Percentiles rank a stretch among this genome's conserved stretches.
phyloP scores from a whole-genome alignment of 2,113 vertebrate genomes.

The Oplegnathus fasciatus region DNA sequence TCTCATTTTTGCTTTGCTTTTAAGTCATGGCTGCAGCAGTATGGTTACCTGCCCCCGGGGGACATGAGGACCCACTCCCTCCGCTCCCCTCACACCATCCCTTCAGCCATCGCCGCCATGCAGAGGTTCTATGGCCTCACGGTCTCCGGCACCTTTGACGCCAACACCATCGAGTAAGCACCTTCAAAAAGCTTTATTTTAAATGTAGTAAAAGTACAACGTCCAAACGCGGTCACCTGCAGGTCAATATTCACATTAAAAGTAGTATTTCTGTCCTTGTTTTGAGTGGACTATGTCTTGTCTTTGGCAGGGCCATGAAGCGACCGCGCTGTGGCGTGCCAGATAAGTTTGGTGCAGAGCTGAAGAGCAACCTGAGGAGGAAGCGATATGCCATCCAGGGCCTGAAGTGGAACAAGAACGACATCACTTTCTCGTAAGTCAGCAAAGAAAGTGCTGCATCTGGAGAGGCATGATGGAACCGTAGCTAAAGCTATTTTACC shows the following conservation, averaged over 20 bases:
- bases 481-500: neutral
- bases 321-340: conserved; percentile 92
- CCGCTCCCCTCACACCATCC: conserved; percentile 89
- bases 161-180: conserved; percentile 87
- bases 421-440: conserved; percentile 92
- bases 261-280: neutral
- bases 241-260: neutral
- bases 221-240: neutral
- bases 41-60: conserved; percentile 94
- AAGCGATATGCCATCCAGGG: conserved; percentile 92
- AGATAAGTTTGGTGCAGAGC: conserved; percentile 92
- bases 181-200: conserved; percentile 1
- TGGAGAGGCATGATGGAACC: neutral
- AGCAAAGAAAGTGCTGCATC: neutral
- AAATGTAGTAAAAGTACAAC: neutral
- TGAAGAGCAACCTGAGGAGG: conserved; percentile 92
- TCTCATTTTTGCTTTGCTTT: conserved; percentile 13
- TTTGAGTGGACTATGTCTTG: conserved; percentile 19
- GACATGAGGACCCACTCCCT: conserved; percentile 90
- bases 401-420: conserved; percentile 90
- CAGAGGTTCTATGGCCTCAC: conserved; percentile 92
- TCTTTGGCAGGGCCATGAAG: conserved; percentile 88
- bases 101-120: conserved; percentile 91
- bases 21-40: conserved; percentile 94
- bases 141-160: conserved; percentile 87